Conservation (phyloP, 2,797 vertebrate genomes). For the Scolopax rusticola region DNA sequence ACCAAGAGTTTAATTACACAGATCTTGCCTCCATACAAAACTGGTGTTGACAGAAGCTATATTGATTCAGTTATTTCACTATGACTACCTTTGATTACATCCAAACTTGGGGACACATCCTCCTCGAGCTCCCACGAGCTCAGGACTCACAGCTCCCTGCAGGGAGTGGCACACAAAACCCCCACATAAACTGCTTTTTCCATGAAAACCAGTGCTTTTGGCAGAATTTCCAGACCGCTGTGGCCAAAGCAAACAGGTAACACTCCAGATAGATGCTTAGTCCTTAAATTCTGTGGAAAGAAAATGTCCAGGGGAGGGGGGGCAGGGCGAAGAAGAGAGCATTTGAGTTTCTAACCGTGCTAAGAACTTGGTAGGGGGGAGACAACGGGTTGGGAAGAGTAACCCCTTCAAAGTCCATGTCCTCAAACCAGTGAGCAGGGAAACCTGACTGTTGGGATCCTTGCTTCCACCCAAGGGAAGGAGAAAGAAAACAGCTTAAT, state of each 20-base stretch:
- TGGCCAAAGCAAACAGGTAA: background rate
- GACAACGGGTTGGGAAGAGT: background rate
- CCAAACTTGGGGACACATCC: background rate
- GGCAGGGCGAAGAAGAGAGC: background rate
- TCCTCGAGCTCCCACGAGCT: background rate
- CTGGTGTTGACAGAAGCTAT: background rate
- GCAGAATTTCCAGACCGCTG: background rate
- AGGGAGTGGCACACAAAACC: background rate
- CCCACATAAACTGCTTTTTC: background rate
- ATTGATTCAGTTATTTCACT: background rate
- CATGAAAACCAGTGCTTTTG: background rate
- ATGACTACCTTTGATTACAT: background rate
- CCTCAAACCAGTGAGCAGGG: accelerated
- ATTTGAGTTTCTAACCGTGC: background rate
- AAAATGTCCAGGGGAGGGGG: background rate
- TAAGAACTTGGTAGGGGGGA: background rate
- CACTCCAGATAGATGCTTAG: background rate
- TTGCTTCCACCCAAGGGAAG: background rate
- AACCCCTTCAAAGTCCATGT: background rate
- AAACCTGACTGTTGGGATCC: background rate
- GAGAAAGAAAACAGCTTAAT: background rate
- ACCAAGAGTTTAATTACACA: accelerated
- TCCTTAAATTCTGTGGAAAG: background rate
- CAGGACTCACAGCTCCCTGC: background rate
- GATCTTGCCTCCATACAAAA: background rate